Percentiles rank a stretch among this genome's conserved stretches.
Conservation (phyloP, 2,113 vertebrate genomes). For the Thamnophis sirtalis region DNA sequence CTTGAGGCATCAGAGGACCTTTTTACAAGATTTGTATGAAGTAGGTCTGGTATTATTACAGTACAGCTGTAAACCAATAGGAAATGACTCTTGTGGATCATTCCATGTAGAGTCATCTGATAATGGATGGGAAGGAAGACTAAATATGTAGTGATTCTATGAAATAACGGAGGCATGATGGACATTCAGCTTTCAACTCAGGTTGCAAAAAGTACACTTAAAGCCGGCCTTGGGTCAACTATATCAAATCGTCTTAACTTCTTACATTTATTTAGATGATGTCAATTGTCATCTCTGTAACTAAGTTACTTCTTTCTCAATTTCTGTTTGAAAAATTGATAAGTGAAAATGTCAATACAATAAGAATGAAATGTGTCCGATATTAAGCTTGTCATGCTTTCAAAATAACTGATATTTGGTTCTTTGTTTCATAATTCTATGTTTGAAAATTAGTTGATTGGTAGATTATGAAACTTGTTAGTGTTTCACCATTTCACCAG, state of each 20-base stretch:
- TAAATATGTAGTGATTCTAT: background rate
- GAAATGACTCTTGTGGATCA: background rate
- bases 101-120: background rate
- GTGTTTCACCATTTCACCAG: background rate
- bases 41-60: background rate
- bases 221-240: background rate
- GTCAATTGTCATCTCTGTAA: background rate
- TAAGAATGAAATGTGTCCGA: background rate
- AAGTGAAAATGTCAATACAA: background rate
- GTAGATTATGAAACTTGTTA: background rate
- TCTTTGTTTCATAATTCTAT: background rate
- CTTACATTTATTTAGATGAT: background rate
- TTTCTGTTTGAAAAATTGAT: background rate
- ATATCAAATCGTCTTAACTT: background rate
- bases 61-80: background rate
- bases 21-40: background rate
- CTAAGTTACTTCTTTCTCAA: background rate
- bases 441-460: background rate
- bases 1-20: background rate
- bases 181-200: background rate
- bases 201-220: background rate
- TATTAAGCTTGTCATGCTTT: background rate
- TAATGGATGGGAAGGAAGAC: background rate
- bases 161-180: background rate
- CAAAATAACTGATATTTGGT: background rate